Base-by-base conservation (phyloP, 2,113 vertebrate species). In the Rattus norvegicus region DNA sequence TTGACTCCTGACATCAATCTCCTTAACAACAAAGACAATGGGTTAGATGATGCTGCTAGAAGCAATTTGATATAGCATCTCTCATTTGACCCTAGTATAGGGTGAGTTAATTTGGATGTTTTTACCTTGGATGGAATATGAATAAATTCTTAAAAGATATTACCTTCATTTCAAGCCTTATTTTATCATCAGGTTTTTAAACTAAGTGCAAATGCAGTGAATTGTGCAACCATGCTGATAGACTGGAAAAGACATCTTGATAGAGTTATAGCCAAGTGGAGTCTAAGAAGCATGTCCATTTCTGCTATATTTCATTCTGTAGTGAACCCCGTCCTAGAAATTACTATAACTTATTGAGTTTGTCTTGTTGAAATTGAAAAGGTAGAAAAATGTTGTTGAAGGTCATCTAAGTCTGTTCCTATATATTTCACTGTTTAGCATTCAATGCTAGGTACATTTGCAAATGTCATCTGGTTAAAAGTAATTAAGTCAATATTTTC, bases 291-390 rank as follows among this genome's bases (percentile, higher is more conserved):
- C 22, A 13, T 73, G 36, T 26, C 65, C 70, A 70, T 47, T 85
- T 65, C n/a, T 70, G 3, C 52, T 65, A 11, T 86, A 19, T 67
- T 83, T 95, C 73, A 8, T 36, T 79, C 12, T 75, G 49, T 36
- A 65, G 24, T 84, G 79, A 83, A 7, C 73, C 83, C 24, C 65
- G 49, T 84, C 36, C 80, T 77, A 85, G 52, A 63, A 95, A 67
- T n/a, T 88, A 67, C 24, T 83, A 12, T 76, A 52, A 11, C 81
- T 94, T 85, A 90, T 83, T 79, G 79, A 92, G 94, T 94, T 91
- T 88, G 47, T 61, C 70, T 91, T 85, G 54, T 92, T 86, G 22
- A 49, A 90, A 28, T 24, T 63, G 36, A 91, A 88, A 73, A 84
- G 2, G 16, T 63, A 28, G 95, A 14, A 4, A 56, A 56, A 43